A percentile compares a stretch with the other conserved stretches of the same genome.
Evolutionary conservation across 2,113 vertebrate species (phyloP).

Genomic region (Podilymbus podiceps): DNA sequence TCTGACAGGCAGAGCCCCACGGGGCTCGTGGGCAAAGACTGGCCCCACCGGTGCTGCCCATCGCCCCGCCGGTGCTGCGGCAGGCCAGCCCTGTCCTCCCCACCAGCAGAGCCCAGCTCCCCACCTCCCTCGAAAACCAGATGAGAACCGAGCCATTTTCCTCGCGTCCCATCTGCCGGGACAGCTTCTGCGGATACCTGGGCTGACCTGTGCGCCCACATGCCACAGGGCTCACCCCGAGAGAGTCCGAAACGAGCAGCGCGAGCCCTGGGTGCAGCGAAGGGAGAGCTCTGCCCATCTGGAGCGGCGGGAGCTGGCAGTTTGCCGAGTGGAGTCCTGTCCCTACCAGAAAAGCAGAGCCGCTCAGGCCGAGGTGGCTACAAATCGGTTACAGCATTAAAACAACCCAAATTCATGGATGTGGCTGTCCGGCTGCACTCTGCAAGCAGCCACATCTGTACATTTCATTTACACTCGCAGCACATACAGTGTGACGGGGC

Average conservation of each 20-base stretch:
- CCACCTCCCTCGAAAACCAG: neutral
- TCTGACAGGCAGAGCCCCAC: neutral
- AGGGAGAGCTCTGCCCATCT: neutral
- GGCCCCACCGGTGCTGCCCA: neutral
- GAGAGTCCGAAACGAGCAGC: neutral
- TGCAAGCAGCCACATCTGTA: neutral
- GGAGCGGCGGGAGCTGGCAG: neutral
- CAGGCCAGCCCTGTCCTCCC: neutral
- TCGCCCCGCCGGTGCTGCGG: rapidly evolving
- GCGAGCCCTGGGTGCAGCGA: neutral
- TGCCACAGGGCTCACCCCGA: neutral
- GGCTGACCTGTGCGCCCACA: rapidly evolving
- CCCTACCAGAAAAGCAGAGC: neutral
- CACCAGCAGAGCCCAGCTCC: neutral
- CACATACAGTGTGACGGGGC: neutral
- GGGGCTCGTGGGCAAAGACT: neutral
- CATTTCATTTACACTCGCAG: neutral
- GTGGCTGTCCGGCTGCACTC: neutral
- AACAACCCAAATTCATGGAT: neutral
- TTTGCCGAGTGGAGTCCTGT: neutral
- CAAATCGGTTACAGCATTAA: neutral
- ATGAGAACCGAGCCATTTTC: rapidly evolving
- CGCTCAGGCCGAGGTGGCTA: neutral
- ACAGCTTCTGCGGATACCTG: neutral
- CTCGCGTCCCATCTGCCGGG: neutral